Evolutionary conservation across 1,140 invertebrate species (phyloP), one percentile per base, ranked within the genome.

Genomic region (Drosophila bifasciata): DNA sequence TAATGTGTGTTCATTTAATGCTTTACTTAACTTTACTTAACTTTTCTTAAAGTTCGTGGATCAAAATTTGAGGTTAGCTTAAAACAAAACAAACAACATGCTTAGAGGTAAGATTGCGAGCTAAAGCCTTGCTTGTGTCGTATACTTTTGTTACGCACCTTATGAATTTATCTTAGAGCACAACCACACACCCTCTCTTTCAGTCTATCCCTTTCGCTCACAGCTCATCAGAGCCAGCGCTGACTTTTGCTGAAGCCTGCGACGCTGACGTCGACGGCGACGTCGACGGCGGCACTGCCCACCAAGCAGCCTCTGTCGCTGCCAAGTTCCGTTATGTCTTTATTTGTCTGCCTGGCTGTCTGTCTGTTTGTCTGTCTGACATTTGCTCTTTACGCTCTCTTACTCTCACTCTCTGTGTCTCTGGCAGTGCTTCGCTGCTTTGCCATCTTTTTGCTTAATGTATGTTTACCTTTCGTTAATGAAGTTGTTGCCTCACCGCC

Each of bases 391-490:
- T 53, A 11, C 56, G 58, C 44, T 56, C 28, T 44, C 58, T 53
- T 41, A 28, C 48, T 21, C 52, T 19, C 32, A 13, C n/a, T 32
- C 25, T 19, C 36, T 55, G 46, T 11, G 17, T 45, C 17, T 15
- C 36, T 3, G 16, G 6, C 7, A 23, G 50, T 19, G 25, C 45
- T 3, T 23, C n/a, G 25, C 45, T 23, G 36, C 40, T 21, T 58
- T 46, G 17, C 40, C 40, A 11, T 19, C 43, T 21, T 62, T 28
- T 60, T 73, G 76, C 84, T 89, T 83, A 84, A 89, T 88, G 83
- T 81, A 79, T 90, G 88, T 90, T 90, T 90, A 90, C 80, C 79
- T 90, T 90, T 64, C 88, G 88, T 90, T 90, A 90, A 90, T 90
- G 88, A 90, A 90, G 88, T 90, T 90, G 88, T 86, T 79, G 76